These are phyloP conservation scores for Rhamnusium bicolor DNA, from an alignment of 2,888 invertebrate species.

Conservation along the genomic window DNA sequence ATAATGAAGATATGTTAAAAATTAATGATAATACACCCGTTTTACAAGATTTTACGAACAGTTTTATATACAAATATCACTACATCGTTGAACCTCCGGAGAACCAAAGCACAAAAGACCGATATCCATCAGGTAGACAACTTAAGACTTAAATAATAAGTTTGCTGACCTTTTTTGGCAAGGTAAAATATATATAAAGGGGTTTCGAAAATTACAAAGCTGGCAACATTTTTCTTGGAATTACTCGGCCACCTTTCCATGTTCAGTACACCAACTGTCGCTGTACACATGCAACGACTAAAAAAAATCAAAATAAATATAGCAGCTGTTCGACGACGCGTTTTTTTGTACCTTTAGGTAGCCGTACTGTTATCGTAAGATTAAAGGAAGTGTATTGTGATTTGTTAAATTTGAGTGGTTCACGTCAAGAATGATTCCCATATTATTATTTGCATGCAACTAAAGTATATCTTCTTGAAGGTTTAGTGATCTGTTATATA, in stretches of 20 bases:
- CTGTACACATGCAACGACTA: conserved; percentile 42
- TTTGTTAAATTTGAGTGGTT: neutral
- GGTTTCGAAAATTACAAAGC: conserved; percentile 41
- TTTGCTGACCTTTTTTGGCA: conserved; percentile 37
- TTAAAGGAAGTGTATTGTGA: conserved; percentile 9
- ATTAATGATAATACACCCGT: neutral
- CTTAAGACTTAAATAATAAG: conserved; percentile 34
- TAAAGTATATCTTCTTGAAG: too few species aligned
- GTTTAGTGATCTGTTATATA: too few species aligned
- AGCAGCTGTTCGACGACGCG: conserved; percentile 39
- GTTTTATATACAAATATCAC: conserved; percentile 10
- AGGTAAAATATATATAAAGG: conserved; percentile 32
- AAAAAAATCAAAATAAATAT: conserved; percentile 42
- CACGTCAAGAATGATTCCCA: too few species aligned
- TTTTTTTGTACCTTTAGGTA: conserved; percentile 30
- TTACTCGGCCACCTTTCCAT: conserved; percentile 29
- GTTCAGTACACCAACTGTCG: conserved; percentile 46
- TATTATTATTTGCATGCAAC: too few species aligned
- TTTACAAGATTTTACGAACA: neutral
- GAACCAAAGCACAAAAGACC: conserved; percentile 18
- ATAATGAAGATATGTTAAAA: too few species aligned
- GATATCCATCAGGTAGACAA: conserved; percentile 35
- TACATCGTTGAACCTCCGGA: conserved; percentile 1
- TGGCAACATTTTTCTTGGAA: conserved; percentile 37
- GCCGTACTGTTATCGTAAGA: conserved; percentile 16